Evolutionary conservation across 1,140 invertebrate genomes (phyloP), one percentile per base, ranked within the genome.

Genomic region (Lordiphosa stackelbergi): DNA sequence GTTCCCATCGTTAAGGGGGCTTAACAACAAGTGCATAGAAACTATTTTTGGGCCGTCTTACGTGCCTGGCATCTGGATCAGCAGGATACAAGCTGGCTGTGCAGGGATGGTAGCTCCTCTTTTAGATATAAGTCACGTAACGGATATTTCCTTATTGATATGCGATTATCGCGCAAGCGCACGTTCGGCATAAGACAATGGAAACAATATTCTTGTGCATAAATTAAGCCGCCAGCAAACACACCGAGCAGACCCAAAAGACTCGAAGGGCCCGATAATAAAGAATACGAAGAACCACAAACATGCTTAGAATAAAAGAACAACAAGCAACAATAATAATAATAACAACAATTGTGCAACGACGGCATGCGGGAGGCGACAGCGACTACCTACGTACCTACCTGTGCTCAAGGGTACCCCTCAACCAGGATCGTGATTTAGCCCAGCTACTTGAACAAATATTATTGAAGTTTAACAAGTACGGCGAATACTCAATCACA

Each of bases 101-200:
- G 5, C 22, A n/a, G 13, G 40, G 53, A 38, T 52, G 45, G 59
- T 51, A 72, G 54, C 38, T 51, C 40, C 24, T 60, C 61, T 83
- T 81, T 71, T 71, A 74, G 58, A 81, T 81, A 85, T 85, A 74
- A 85, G 84, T 86, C 84, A 86, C 84, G 84, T 86, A 86, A 86
- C 84, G 84, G 84, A 86, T 86, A 86, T 86, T 85, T 86, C 72
- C 74, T 85, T 85, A 86, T 86, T 86, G 84, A 81, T 85, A 86
- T 86, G 75, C 78, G 66, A 84, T 86, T 73, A 86, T 73, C 74
- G 84, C 75, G 71, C 85, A 74, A 68, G 70, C 72, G 60, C 78
- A 85, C 77, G 75, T 81, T 69, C 63, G 53, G 42, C 48, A 69
- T 40, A 55, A 60, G 43, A 73, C 64, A 65, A 47, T 53, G 68